Evolutionary conservation across 2,113 vertebrate species (phyloP).

Genomic region (Erinaceus europaeus): DNA sequence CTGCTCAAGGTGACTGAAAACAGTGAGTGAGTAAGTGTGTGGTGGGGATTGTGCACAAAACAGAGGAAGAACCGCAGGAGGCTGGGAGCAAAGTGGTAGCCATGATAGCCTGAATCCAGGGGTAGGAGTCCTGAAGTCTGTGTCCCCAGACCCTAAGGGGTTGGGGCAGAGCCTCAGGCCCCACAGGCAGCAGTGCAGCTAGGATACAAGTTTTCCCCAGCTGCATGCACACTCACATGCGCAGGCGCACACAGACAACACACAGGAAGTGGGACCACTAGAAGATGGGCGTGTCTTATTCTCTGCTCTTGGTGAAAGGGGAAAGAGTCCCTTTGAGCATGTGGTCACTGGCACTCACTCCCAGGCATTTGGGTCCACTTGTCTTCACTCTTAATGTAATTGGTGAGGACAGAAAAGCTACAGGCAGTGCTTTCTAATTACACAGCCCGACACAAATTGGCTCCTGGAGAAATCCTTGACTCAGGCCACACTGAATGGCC

Average conservation of each 20-base stretch:
- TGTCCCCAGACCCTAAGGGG: fast-evolving
- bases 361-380: too few relatives aligned
- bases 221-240: too few relatives aligned
- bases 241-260: neutral
- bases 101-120: too few relatives aligned
- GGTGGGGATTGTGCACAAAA: too few relatives aligned
- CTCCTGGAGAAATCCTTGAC: neutral
- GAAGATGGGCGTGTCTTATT: neutral
- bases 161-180: neutral
- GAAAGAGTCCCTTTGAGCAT: neutral
- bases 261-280: too few relatives aligned
- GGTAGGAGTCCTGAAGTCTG: too few relatives aligned
- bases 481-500: neutral
- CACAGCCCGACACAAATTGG: neutral
- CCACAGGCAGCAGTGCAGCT: neutral
- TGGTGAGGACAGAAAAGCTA: neutral
- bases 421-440: neutral
- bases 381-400: too few relatives aligned
- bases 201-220: neutral
- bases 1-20: too few relatives aligned
- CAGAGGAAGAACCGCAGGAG: too few relatives aligned
- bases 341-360: neutral
- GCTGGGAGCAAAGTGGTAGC: too few relatives aligned
- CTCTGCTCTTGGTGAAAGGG: neutral
- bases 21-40: too few relatives aligned